Evolutionary conservation across 2,797 vertebrate species (phyloP), one percentile per base, ranked within the genome.

Genomic region (Morus bassanus): DNA sequence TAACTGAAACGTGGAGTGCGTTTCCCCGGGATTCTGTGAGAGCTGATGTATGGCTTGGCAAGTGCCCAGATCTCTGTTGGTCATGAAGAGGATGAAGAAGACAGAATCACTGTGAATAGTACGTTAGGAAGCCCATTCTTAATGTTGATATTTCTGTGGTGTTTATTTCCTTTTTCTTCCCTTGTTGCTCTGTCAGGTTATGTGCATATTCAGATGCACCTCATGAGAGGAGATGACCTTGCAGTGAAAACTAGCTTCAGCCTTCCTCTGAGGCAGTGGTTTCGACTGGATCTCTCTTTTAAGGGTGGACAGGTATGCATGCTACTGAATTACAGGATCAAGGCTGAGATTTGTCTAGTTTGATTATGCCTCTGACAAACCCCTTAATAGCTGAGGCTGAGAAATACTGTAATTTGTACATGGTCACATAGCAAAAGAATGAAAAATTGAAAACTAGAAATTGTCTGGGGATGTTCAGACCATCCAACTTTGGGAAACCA

Each of bases 201-300:
- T 78, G 79, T 99, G 92, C 97, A 99, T 92, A 97, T 99, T 97
- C 99, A 99, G 93, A 98, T 98, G 97, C 98, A 96, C 45, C 91
- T 99, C 64, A 95, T 98, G 95, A 97, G 96, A 59, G 98, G 98
- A 97, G 96, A 97, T 94, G 98, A 99, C 86, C 91, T 98, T 89
- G 99, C 99, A 19, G 98, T 99, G 87, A 98, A 95, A 94, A 97
- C 98, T 9, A 96, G 97, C 15, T 97, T 98, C 30, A 95, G 74
- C 46, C 75, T 99, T 91, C 98, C 99, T 79, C 97, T 98, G 93
- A 95, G 97, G 96, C 98, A 98, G 68, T 99, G 99, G 99, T 98
- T 99, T 94, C 98, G 99, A 72, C 97, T 99, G 78, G 99, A 99
- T 96, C 93, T 99, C 86, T 98, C 98, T 81, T 97, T 99, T 87